Conservation (phyloP, 2,113 vertebrate species). For the Etheostoma cragini region DNA sequence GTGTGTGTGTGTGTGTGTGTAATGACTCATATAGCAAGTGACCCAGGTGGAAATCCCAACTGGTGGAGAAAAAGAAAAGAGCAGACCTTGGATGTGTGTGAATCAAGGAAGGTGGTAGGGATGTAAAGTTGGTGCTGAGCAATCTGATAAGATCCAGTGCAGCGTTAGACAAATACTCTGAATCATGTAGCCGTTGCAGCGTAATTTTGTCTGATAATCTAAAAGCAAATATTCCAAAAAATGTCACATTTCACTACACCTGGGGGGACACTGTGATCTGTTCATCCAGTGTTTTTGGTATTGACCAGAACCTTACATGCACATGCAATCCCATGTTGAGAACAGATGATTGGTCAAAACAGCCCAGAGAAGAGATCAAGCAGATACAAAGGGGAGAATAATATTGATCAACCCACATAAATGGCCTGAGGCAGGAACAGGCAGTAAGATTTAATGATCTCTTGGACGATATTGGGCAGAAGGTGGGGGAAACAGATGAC, state of each 20-base stretch:
- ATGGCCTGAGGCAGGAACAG: slow-evolving; percentile 12
- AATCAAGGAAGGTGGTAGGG: slow-evolving; percentile 10
- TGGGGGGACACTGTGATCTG: neutral
- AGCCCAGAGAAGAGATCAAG: slow-evolving; percentile 24
- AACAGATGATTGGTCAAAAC: slow-evolving; percentile 14
- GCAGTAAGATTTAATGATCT: slow-evolving; percentile 32
- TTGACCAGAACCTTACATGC: neutral
- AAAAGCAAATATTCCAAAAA: neutral
- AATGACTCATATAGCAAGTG: slow-evolving; percentile 49
- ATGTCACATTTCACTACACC: neutral
- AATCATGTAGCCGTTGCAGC: neutral
- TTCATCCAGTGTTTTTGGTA: neutral
- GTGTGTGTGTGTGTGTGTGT: slow-evolving; percentile 46
- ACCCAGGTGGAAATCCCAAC: slow-evolving; percentile 44
- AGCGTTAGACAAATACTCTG: neutral
- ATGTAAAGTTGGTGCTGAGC: slow-evolving; percentile 11
- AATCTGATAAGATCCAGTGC: neutral
- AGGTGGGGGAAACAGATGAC: slow-evolving; percentile 30
- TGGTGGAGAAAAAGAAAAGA: slow-evolving; percentile 36
- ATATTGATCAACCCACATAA: slow-evolving; percentile 47
- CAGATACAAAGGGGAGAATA: slow-evolving; percentile 10
- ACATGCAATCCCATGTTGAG: slow-evolving; percentile 7
- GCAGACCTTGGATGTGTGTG: slow-evolving; percentile 35
- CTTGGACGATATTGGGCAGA: slow-evolving; percentile 11
- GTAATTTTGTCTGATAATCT: neutral